Evolutionary conservation across 2,113 vertebrate species (phyloP).

Genomic region (Entomyzon cyanotis): DNA sequence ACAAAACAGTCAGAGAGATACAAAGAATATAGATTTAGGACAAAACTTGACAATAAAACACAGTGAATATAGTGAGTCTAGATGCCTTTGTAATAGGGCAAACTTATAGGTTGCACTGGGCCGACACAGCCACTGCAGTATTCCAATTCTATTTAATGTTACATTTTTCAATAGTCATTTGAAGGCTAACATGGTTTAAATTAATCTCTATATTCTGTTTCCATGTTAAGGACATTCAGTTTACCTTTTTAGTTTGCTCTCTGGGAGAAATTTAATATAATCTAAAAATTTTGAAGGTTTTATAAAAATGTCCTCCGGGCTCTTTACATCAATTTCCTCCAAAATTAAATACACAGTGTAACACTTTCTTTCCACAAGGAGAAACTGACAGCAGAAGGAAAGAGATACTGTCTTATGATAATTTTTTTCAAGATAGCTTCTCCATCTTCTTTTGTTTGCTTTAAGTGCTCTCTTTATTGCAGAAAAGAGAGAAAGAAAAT

Average conservation of each 20-base stretch:
- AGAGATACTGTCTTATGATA: background rate
- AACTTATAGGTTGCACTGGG: rapidly evolving
- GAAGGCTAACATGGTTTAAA: background rate
- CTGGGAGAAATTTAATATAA: background rate
- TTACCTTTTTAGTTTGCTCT: background rate
- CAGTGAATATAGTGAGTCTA: background rate
- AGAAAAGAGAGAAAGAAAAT: background rate
- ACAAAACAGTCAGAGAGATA: background rate
- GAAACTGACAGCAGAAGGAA: background rate
- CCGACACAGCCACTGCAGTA: background rate
- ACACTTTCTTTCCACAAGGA: background rate
- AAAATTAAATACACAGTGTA: background rate
- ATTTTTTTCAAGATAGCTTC: background rate
- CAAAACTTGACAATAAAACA: background rate
- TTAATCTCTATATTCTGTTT: background rate
- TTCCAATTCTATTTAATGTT: background rate
- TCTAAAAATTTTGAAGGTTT: background rate
- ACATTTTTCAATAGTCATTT: background rate
- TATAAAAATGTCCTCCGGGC: background rate
- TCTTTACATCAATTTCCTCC: background rate
- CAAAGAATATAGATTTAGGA: background rate
- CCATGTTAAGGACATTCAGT: background rate
- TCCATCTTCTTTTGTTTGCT: background rate
- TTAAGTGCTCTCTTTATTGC: background rate
- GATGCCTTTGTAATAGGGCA: background rate